Conservation (phyloP, 2,113 vertebrate genomes). For the Odobenus rosmarus region DNA sequence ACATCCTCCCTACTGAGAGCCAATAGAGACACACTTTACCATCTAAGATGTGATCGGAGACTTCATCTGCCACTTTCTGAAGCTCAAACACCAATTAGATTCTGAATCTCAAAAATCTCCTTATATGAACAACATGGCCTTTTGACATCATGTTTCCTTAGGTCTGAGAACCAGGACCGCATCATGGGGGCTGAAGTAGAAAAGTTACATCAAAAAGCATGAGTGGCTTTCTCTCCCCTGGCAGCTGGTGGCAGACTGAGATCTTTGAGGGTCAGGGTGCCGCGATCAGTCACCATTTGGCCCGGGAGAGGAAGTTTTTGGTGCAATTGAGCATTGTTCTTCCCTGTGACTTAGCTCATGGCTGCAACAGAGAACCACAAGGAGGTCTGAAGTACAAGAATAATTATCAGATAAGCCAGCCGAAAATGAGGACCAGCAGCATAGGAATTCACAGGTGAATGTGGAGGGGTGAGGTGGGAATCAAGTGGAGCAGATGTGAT, state of each 20-base stretch:
- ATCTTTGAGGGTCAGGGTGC: not conserved
- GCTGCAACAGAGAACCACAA: not conserved
- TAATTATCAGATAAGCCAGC: not conserved
- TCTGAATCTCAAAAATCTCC: not conserved
- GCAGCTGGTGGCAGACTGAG: fast-evolving
- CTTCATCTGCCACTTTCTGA: not conserved
- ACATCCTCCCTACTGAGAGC: not conserved
- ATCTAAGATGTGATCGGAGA: not conserved
- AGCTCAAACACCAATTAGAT: constrained; percentile 30
- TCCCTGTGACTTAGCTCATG: not conserved
- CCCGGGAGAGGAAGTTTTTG: not conserved
- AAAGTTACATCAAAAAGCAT: not conserved
- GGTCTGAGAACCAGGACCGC: not conserved
- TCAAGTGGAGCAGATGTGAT: no score
- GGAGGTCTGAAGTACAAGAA: not conserved
- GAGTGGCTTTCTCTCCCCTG: not conserved
- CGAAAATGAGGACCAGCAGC: not conserved
- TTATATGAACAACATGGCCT: not conserved
- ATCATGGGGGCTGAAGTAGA: not conserved
- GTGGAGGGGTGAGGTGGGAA: not conserved
- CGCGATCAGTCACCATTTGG: not conserved
- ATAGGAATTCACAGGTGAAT: not conserved
- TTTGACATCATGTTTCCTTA: not conserved
- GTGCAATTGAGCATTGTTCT: not conserved
- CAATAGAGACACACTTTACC: not conserved